Percentiles rank a stretch among this genome's conserved stretches.
Conservation (phyloP, 2,888 invertebrate genomes). For the Cheilosia variabilis region DNA sequence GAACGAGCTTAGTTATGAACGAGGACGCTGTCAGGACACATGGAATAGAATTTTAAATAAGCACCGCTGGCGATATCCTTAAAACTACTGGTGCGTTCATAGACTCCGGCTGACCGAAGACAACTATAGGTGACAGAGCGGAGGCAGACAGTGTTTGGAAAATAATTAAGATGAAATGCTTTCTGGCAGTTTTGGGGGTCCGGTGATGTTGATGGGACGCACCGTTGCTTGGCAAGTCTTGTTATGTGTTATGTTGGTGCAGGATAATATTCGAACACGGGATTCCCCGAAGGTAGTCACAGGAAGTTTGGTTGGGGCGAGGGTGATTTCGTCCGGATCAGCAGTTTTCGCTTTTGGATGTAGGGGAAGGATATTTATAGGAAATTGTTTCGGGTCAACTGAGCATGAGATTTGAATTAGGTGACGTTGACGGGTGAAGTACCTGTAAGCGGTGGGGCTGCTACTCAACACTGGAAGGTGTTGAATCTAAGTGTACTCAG, state of each 20-base stretch:
- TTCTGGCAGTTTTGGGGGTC: constrained; percentile 66
- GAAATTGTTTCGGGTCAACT: constrained; percentile 73
- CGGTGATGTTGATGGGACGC: constrained; percentile 62
- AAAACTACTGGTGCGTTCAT: constrained; percentile 29
- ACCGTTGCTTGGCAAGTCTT: constrained; percentile 47
- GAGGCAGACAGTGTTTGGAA: constrained; percentile 22
- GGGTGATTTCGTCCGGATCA: constrained; percentile 31
- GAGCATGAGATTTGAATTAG: constrained; percentile 74
- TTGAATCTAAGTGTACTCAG: background rate
- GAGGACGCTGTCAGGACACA: constrained; percentile 37
- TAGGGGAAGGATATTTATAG: constrained; percentile 33
- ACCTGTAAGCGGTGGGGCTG: constrained; percentile 44
- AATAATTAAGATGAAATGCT: constrained; percentile 74
- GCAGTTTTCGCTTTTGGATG: constrained; percentile 13
- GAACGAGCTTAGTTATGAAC: constrained; percentile 65
- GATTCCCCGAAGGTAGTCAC: constrained; percentile 9
- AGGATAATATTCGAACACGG: constrained; percentile 1
- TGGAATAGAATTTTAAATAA: constrained; percentile 65
- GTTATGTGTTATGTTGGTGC: constrained; percentile 42
- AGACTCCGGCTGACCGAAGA: constrained; percentile 59
- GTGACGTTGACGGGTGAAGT: constrained; percentile 31
- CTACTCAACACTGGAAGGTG: constrained; percentile 11
- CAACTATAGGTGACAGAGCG: constrained; percentile 1
- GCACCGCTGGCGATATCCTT: constrained; percentile 53
- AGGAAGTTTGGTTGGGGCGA: background rate